Conservation (phyloP, 2,797 vertebrate species). For the Alosa sapidissima region DNA sequence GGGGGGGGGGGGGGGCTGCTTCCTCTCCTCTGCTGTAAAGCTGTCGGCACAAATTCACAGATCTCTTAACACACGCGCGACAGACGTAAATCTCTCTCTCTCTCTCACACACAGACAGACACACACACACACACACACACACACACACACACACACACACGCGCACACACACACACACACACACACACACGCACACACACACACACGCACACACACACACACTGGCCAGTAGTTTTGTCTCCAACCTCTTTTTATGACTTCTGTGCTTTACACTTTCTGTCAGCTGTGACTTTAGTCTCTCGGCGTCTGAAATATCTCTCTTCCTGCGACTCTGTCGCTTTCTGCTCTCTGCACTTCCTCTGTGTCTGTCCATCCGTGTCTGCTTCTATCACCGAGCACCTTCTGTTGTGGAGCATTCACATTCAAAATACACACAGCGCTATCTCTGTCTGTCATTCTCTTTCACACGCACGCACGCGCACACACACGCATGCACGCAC, state of each 20-base stretch:
- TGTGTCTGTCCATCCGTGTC: neutral
- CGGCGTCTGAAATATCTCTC: neutral
- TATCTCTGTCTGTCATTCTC: no score
- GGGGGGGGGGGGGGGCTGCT: neutral
- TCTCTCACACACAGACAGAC: neutral
- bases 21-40: neutral
- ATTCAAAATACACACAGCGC: neutral
- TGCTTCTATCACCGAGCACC: neutral
- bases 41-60: slow-evolving; percentile 2
- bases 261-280: neutral
- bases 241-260: neutral
- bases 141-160: neutral
- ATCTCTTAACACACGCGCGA: neutral
- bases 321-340: neutral
- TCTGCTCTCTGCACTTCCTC: neutral
- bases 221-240: neutral
- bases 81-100: neutral
- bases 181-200: neutral
- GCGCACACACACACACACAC: neutral
- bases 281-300: neutral
- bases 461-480: neutral
- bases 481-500: neutral
- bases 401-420: neutral
- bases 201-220: neutral
- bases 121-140: neutral